These are phyloP conservation scores for Drosophila lowei DNA, from an alignment of 1,140 invertebrate species.

Conservation along the genomic window DNA sequence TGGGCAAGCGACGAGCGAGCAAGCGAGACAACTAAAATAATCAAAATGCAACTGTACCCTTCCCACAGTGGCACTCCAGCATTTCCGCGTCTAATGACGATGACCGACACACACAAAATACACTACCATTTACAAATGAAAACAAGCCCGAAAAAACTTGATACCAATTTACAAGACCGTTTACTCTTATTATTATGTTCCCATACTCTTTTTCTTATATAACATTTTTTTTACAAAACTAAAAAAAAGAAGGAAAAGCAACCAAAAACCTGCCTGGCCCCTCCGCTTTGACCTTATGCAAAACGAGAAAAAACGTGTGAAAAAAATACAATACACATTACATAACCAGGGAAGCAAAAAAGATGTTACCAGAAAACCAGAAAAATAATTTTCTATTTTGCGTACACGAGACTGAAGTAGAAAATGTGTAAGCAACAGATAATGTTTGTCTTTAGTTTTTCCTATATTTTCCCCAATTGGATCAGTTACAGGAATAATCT, in stretches of 20 bases:
- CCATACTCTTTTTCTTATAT: constrained; percentile 15
- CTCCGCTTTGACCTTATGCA: constrained; percentile 49
- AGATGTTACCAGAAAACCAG: constrained; percentile 44
- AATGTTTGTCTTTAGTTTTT: constrained; percentile 22
- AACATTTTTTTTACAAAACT: constrained; percentile 32
- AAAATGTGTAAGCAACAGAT: constrained; percentile 35
- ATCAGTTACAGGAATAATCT: constrained; percentile 67
- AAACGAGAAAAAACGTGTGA: constrained; percentile 15
- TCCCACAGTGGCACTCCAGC: constrained; percentile 30
- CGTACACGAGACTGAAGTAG: constrained; percentile 61
- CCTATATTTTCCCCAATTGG: constrained; percentile 34
- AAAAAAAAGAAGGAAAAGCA: constrained; percentile 27
- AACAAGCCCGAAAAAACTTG: constrained; percentile 47
- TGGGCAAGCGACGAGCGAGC: constrained; percentile 33
- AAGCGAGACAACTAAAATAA: constrained; percentile 53
- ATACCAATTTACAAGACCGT: constrained; percentile 71
- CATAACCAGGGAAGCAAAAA: constrained; percentile 63
- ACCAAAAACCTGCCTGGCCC: constrained; percentile 42
- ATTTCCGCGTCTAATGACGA: constrained; percentile 49
- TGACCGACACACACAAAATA: constrained; percentile 22
- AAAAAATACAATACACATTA: constrained; percentile 19
- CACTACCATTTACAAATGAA: constrained; percentile 70
- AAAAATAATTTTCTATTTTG: constrained; percentile 73
- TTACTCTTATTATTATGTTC: constrained; percentile 27
- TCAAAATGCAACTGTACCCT: constrained; percentile 59